These are phyloP conservation scores for Myanophis thanlyinensis DNA, from an alignment of 2,113 vertebrate genomes.

Conservation along the genomic window DNA sequence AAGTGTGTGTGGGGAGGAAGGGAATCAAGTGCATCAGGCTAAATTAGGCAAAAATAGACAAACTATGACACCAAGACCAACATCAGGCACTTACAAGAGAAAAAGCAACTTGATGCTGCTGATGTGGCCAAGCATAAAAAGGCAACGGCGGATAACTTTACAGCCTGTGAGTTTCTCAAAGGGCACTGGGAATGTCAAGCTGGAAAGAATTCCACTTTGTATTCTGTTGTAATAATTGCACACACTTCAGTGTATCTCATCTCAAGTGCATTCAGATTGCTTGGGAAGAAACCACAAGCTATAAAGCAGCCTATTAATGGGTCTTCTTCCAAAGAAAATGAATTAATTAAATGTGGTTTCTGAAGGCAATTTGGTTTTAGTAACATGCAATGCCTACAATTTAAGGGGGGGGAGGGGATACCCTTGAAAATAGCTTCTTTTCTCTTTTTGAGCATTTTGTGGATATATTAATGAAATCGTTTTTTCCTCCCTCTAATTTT, in stretches of 20 bases:
- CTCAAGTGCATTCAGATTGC: slow-evolving; percentile 29
- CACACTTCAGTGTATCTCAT: slow-evolving; percentile 39
- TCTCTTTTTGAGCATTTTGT: slow-evolving; percentile 21
- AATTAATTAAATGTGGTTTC: slow-evolving; percentile 3
- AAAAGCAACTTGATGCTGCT: not conserved
- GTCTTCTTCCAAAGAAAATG: slow-evolving; percentile 6
- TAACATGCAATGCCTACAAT: not conserved
- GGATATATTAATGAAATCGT: not conserved
- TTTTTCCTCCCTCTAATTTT: not conserved
- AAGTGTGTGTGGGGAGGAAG: not conserved
- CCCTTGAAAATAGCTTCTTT: slow-evolving; percentile 24
- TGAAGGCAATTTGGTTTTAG: not conserved
- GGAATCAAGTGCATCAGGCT: not conserved
- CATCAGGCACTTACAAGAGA: not conserved
- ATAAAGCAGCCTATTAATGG: slow-evolving; percentile 45
- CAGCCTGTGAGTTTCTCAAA: not conserved
- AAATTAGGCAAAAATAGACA: not conserved
- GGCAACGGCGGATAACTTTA: not conserved
- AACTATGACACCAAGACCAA: not conserved
- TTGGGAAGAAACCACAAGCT: slow-evolving; percentile 34
- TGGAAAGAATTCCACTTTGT: slow-evolving; percentile 38
- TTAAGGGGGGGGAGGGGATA: slow-evolving; percentile 13
- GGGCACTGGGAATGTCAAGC: slow-evolving; percentile 8
- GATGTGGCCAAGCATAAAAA: not conserved
- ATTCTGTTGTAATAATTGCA: slow-evolving; percentile 39